Percentiles rank a stretch among this genome's conserved stretches.
phyloP scores from a whole-genome alignment of 92 coral and sea anemone species.

The Montipora capitata region DNA sequence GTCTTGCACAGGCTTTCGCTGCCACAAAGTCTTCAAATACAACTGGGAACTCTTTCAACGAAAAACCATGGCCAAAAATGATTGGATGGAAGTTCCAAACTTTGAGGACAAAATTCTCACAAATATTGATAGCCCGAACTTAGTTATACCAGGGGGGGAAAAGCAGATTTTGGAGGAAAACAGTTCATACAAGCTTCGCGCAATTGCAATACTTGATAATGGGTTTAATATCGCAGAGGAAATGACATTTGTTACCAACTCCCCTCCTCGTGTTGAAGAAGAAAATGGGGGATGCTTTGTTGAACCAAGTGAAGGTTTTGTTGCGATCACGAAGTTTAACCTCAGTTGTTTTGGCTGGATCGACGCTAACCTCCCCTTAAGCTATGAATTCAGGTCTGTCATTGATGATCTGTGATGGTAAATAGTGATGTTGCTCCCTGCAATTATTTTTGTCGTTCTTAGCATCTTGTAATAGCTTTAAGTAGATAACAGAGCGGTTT shows the following conservation, averaged over 20 bases:
- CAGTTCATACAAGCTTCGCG: constrained; percentile 38
- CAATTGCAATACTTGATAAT: constrained; percentile 33
- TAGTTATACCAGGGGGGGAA: constrained; percentile 58
- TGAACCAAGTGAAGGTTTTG: constrained; percentile 70
- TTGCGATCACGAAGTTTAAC: constrained; percentile 62
- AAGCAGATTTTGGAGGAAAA: constrained; percentile 33
- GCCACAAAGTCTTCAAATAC: constrained; percentile 49
- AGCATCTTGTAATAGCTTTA: too few species aligned
- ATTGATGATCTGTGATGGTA: neutral
- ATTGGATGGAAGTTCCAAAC: constrained; percentile 48
- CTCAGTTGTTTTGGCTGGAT: constrained; percentile 84
- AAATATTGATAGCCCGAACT: constrained; percentile 58
- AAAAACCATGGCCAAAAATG: neutral
- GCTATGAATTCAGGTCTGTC: constrained; percentile 71
- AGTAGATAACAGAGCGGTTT: too few species aligned
- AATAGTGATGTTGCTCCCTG: neutral
- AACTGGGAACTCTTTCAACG: constrained; percentile 47
- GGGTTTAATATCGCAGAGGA: constrained; percentile 48
- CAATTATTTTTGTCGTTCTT: neutral
- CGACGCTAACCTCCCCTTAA: constrained; percentile 77
- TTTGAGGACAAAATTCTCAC: constrained; percentile 62
- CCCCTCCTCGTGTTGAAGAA: constrained; percentile 56
- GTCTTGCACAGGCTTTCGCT: constrained; percentile 59
- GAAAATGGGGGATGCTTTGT: constrained; percentile 58
- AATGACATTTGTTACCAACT: constrained; percentile 63